Base-by-base conservation (phyloP, 1,140 invertebrate species). In the Philotrypesis tridentata region DNA sequence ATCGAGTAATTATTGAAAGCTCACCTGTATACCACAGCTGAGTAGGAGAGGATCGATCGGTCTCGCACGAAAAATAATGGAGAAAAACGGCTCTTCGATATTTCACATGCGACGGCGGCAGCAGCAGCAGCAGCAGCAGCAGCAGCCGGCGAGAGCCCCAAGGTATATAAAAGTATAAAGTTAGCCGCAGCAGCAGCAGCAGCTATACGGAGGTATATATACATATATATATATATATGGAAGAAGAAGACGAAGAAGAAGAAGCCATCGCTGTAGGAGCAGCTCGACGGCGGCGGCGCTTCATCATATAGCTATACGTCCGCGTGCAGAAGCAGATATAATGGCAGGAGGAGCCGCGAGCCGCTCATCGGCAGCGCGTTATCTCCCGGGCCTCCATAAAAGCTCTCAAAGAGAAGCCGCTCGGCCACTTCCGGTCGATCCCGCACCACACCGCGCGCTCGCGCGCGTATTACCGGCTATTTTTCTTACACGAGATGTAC, bases 341-440 rank as follows among this genome's bases (percentile, higher is more conserved):
- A 78, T 70, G 25, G 43, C 65, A 48, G 12, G 12, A 48, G 43
- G 5, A 23, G 27, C 29, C 43, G 29, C 23, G 61, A 63, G 67
- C 29, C 29, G 37, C 65, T 55, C 61, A 65, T 65, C 65, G 76
- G 29, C 29, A 29, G 12, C 77, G 43, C 67, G 77, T 71, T 79
- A 79, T 79, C 68, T 79, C 55, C 23, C 65, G 11, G 60, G 33
- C 67, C 37, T 21, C 70, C 60, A 65, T 80, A 81, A 75, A 81
- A 74, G 63, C 71, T 81, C 79, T 87, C 85, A 86, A 87, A 87
- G 85, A 79, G 68, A 80, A 83, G 82, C 83, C 86, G 87, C 72
- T 79, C 83, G 82, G 84, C 85, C 85, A 78, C 84, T 88, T 88
- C 87, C 87, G 87, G 85, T 86, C 86, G 86, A 87, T 84, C 82